phyloP scores from a whole-genome alignment of 2,113 vertebrate genomes.

The Ochotona princeps region DNA sequence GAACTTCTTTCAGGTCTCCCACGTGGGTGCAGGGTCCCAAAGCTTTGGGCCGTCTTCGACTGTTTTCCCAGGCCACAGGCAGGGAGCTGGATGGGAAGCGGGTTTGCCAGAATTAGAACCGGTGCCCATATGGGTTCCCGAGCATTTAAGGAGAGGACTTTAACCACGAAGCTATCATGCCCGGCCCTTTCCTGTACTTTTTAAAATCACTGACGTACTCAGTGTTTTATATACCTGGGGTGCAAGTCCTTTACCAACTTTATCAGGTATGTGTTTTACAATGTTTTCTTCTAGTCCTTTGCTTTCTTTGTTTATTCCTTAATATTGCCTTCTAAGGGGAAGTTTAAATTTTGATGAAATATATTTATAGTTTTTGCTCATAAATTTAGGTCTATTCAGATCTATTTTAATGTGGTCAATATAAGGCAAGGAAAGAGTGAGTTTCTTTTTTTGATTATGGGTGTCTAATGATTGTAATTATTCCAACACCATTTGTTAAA shows the following conservation, averaged over 20 bases:
- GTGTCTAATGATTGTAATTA: neutral
- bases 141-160: no score
- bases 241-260: constrained; percentile 4
- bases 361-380: neutral
- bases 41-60: no score
- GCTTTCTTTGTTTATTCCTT: neutral
- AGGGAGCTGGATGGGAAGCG: no score
- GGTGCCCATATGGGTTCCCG: no score
- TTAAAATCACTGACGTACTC: constrained; percentile 7
- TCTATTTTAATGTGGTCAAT: neutral
- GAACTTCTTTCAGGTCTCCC: no score
- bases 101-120: no score
- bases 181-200: no score
- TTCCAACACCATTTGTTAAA: neutral
- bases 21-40: no score
- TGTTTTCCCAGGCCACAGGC: no score
- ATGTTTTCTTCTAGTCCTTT: constrained; percentile 4
- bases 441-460: neutral
- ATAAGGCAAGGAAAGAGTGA: neutral
- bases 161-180: no score
- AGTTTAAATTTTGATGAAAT: constrained; percentile 2
- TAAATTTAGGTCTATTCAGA: neutral
- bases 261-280: constrained; percentile 17
- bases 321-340: neutral
- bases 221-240: neutral